Evolutionary conservation across 2,888 invertebrate species (phyloP), one percentile per base, ranked within the genome.

Genomic region (Cyaniris semiargus): DNA sequence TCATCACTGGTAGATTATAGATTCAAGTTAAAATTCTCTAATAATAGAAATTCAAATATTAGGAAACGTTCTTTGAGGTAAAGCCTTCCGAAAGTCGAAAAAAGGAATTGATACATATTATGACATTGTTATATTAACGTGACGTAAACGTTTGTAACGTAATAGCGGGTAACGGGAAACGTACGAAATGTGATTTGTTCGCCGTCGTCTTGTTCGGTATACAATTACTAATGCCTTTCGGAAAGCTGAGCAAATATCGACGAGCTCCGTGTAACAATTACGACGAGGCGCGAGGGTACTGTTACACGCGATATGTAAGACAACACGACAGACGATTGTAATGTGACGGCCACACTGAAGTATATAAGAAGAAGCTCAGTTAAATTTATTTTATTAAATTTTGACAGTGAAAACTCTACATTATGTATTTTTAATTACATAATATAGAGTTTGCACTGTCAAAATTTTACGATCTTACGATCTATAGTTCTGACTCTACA

Each of bases 191-290:
- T 74, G 74, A 74, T 74, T 31, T 6, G 23, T 27, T 15, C 48
- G 48, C 5, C 15, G 60, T 58, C 60, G 27, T 15, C 27, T 13
- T 5, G 27, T 23, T 27, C 66, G 27, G 74, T 74, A 27, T 74
- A 74, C 53, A 7, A 18, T 74, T 74, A 74, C 74, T 74, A 48
- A 48, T 48, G 74, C 48, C 74, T 74, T 74, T 74, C 48, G 27
- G 53, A 53, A 74, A 53, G 53, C 53, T 21, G 74, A 74, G 15
- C 48, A 74, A 48, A 74, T 27, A 74, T 53, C 72, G 44, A 21
- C 72, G 44, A 48, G 44, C 38, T 18, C n/a, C 48, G 23, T 8
- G 74, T 74, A 48, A 74, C 53, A 27, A 13, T 71, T 13, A 21
- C 71, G 21, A 8, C 44, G 38, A 21, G 21, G 10, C 34, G 34